phyloP scores from a whole-genome alignment of 2,888 invertebrate genomes.

The Cordilura impudica region DNA sequence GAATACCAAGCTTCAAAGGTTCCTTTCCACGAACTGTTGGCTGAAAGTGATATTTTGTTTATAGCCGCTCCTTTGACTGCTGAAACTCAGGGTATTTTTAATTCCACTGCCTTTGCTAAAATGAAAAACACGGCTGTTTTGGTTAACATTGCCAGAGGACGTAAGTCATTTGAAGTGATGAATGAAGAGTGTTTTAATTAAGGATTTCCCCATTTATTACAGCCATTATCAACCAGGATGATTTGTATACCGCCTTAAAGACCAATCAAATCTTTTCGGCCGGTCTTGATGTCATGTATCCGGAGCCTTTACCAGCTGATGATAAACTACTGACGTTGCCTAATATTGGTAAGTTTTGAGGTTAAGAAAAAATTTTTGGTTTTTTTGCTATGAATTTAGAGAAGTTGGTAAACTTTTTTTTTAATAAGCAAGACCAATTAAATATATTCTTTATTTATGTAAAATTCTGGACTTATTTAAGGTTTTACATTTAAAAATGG shows the following conservation, averaged over 20 bases:
- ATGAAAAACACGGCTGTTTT: slow-evolving; percentile 87
- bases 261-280: slow-evolving; percentile 88
- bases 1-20: slow-evolving; percentile 82
- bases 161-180: slow-evolving; percentile 67
- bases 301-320: slow-evolving; percentile 91
- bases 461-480: too few relatives aligned
- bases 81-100: slow-evolving; percentile 84
- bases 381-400: too few relatives aligned
- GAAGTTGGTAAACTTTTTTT: too few relatives aligned
- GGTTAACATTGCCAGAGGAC: slow-evolving; percentile 85
- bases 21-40: slow-evolving; percentile 82
- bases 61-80: slow-evolving; percentile 82
- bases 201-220: slow-evolving; percentile 60
- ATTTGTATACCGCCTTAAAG: slow-evolving; percentile 87
- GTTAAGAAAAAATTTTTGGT: too few relatives aligned
- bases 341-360: slow-evolving; percentile 89
- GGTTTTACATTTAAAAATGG: too few relatives aligned
- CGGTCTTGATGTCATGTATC: slow-evolving; percentile 93
- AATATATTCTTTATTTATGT: too few relatives aligned
- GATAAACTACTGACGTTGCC: slow-evolving; percentile 87
- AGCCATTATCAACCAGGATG: slow-evolving; percentile 89
- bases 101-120: slow-evolving; percentile 82
- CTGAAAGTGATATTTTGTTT: slow-evolving; percentile 85
- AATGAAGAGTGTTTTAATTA: neutral
- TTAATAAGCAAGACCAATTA: too few relatives aligned